phyloP scores from a whole-genome alignment of 2,888 invertebrate genomes.

The Erebia palarica region DNA sequence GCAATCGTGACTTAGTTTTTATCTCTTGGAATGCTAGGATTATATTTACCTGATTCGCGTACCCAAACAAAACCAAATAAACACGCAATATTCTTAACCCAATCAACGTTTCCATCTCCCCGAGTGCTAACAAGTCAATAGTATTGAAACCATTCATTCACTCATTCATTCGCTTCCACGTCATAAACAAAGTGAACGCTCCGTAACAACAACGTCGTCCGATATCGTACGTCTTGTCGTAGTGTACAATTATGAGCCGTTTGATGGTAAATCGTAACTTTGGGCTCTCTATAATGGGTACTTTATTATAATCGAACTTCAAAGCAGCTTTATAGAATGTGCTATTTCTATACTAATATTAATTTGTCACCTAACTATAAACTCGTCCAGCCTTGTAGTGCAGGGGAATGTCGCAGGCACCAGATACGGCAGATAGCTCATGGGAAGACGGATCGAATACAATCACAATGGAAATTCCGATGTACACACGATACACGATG shows the following conservation, averaged over 20 bases:
- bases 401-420: too few species aligned
- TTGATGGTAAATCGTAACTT: conserved; percentile 33
- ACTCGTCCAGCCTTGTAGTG: too few species aligned
- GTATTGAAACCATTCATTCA: conserved; percentile 51
- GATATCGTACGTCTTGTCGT: conserved; percentile 39
- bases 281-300: conserved; percentile 27
- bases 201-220: conserved; percentile 26
- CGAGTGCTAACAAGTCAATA: conserved; percentile 67
- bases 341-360: too few species aligned
- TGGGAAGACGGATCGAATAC: too few species aligned
- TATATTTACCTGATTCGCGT: background rate
- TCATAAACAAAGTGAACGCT: conserved; percentile 47
- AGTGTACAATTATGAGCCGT: conserved; percentile 41
- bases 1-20: background rate
- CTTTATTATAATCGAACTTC: background rate
- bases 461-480: too few species aligned
- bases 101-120: conserved; percentile 39
- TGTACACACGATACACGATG: too few species aligned
- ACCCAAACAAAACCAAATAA: conserved; percentile 24
- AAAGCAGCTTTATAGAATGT: too few species aligned
- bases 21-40: background rate
- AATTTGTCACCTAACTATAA: too few species aligned
- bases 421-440: too few species aligned
- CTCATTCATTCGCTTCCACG: conserved; percentile 51
- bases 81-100: conserved; percentile 25